phyloP scores from a whole-genome alignment of 2,797 vertebrate species.

The Lagorchestes hirsutus region DNA sequence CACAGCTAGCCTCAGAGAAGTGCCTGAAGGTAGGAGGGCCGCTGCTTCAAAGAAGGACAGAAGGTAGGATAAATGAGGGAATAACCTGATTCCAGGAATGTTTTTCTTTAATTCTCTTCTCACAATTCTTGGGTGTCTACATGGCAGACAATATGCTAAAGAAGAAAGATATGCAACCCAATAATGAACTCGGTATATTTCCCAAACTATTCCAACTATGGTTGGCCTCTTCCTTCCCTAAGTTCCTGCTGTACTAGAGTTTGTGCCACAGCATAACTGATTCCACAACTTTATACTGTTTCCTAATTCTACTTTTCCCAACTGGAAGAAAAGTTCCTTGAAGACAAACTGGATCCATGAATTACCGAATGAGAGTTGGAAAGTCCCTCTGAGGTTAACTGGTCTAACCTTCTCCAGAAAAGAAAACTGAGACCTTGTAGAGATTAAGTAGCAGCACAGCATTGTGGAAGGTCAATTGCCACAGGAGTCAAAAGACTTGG shows the following conservation, averaged over 20 bases:
- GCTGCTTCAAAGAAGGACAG: background rate
- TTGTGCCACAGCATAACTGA: background rate
- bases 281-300: background rate
- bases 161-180: background rate
- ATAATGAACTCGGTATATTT: background rate
- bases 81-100: background rate
- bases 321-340: background rate
- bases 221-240: background rate
- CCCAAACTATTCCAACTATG: background rate
- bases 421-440: background rate
- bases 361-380: background rate
- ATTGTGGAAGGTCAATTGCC: background rate
- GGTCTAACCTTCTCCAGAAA: background rate
- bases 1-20: background rate
- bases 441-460: background rate
- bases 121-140: background rate
- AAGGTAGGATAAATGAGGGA: background rate
- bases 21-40: background rate
- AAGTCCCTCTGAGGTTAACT: background rate
- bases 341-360: background rate
- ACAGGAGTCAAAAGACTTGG: background rate
- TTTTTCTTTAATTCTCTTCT: background rate
- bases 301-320: background rate
- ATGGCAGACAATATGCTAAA: background rate
- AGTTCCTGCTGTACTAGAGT: background rate